A percentile compares a stretch with the other conserved stretches of the same genome.
Evolutionary conservation across 2,888 invertebrate genomes (phyloP).

Genomic region (Orthonychiurus folsomi): DNA sequence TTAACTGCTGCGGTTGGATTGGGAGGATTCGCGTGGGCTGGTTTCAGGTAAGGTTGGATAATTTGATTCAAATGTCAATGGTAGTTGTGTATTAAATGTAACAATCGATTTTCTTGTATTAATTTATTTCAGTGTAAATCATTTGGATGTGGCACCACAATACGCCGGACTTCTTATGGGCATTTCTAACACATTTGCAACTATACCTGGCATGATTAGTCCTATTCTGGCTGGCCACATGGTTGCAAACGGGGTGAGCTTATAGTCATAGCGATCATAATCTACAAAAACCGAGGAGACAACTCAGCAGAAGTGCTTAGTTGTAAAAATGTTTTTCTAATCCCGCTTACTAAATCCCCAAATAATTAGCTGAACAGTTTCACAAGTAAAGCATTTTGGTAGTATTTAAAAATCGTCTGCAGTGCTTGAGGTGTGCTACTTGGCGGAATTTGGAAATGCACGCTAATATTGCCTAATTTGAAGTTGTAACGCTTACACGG

Average conservation of each 20-base stretch:
- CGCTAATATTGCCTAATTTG: too few species aligned
- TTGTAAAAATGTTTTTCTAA: too few species aligned
- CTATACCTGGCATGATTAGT: conserved; percentile 83
- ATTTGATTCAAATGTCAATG: too few species aligned
- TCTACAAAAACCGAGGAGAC: background rate
- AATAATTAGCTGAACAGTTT: too few species aligned
- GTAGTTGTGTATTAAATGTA: background rate
- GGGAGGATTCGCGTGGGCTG: conserved; percentile 77
- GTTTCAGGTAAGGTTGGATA: background rate
- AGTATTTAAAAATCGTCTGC: too few species aligned
- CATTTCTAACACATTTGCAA: conserved; percentile 79
- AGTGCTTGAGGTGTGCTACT: too few species aligned
- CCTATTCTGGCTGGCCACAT: conserved; percentile 72
- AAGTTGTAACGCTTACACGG: too few species aligned
- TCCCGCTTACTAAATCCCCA: too few species aligned
- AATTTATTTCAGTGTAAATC: conserved; percentile 49
- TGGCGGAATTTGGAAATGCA: background rate
- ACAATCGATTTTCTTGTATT: conserved; percentile 32
- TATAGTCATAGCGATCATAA: background rate
- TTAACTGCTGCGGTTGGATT: conserved; percentile 80
- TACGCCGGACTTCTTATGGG: conserved; percentile 89
- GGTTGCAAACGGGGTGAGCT: conserved; percentile 59
- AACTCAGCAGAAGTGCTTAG: background rate
- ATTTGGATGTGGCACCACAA: conserved; percentile 82
- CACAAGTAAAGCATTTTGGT: too few species aligned